Evolutionary conservation across 2,888 invertebrate genomes (phyloP).

Genomic region (Drepanosiphum platanoidis): DNA sequence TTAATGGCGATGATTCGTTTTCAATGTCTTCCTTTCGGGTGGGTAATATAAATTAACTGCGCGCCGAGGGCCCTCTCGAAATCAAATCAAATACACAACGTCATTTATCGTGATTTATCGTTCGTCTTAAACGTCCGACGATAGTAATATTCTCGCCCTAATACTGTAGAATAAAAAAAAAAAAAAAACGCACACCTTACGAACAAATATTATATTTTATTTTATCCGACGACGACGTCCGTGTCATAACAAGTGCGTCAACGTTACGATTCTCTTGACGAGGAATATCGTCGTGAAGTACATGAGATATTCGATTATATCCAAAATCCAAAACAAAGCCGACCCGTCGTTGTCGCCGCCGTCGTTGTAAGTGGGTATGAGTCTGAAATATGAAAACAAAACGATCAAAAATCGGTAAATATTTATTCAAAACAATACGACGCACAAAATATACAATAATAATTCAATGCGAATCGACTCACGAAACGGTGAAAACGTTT

Average conservation of each 20-base stretch:
- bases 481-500: too few relatives aligned
- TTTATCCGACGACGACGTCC: too few relatives aligned
- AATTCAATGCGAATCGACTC: too few relatives aligned
- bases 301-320: conserved; percentile 38
- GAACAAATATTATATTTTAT: background rate
- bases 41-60: background rate
- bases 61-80: background rate
- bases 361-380: conserved; percentile 24
- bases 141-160: background rate
- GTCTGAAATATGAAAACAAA: conserved; percentile 40
- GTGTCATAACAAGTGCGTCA: background rate
- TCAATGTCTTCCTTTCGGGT: background rate
- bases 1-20: background rate
- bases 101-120: background rate
- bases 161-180: too few relatives aligned
- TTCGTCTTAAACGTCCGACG: background rate
- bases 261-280: background rate
- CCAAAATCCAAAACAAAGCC: conserved; percentile 29
- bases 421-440: too few relatives aligned
- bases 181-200: background rate
- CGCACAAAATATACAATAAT: too few relatives aligned
- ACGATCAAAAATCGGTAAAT: too few relatives aligned
- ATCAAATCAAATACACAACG: background rate
- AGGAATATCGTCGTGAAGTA: conserved; percentile 39
- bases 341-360: background rate